These are phyloP conservation scores for Rhabdophis nuchalis DNA, from an alignment of 2,797 vertebrate genomes.

Conservation along the genomic window DNA sequence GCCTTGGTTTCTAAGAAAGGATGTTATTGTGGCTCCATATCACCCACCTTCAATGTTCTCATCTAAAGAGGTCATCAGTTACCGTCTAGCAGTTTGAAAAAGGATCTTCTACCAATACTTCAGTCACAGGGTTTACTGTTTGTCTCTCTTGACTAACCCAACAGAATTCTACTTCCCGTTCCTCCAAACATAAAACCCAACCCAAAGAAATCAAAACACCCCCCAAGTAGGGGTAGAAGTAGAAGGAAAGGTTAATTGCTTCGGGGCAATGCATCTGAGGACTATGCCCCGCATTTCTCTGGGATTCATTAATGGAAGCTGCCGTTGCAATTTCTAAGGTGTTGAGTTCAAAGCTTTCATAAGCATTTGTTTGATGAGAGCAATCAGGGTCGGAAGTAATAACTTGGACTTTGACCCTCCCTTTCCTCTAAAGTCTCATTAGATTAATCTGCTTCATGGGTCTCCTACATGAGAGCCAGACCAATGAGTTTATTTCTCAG, in stretches of 20 bases:
- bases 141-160: neutral
- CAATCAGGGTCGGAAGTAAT: neutral
- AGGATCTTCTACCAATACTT: neutral
- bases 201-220: neutral
- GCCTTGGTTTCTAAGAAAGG: too few species aligned
- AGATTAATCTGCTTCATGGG: neutral
- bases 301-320: neutral
- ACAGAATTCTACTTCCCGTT: neutral
- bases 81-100: neutral
- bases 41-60: neutral
- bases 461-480: neutral
- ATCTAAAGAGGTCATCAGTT: neutral
- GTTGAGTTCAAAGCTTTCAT: conserved; percentile 27
- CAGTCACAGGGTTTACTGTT: neutral
- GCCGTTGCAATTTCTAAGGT: conserved; percentile 8
- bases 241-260: conserved; percentile 6
- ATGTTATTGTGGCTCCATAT: too few species aligned
- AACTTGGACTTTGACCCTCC: neutral
- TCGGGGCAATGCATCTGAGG: neutral
- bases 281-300: accelerated
- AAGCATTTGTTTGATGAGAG: conserved; percentile 33
- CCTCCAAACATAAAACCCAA: neutral
- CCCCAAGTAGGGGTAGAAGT: neutral
- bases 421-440: neutral
- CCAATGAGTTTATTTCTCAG: neutral